Percentiles rank a stretch among this genome's conserved stretches.
These are phyloP conservation scores for Epinephelus cyanopodus DNA, from an alignment of 2,113 vertebrate genomes.

Conservation along the genomic window DNA sequence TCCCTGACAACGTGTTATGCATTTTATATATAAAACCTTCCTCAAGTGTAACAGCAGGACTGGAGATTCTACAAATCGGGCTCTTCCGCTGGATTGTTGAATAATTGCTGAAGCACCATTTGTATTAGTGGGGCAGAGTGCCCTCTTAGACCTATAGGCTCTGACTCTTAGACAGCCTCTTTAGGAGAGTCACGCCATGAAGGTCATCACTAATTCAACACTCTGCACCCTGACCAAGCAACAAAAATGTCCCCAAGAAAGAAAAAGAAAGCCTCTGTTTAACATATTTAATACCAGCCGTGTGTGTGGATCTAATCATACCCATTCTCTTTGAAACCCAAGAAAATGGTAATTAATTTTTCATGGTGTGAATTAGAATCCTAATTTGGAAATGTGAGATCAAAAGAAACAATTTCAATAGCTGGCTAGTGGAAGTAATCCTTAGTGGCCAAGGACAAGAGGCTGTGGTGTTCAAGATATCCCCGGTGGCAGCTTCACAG, in stretches of 20 bases:
- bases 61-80: constrained; percentile 26
- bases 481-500: constrained; percentile 51
- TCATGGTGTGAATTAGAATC: constrained; percentile 79
- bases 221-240: constrained; percentile 59
- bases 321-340: constrained; percentile 76
- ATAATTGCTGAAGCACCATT: constrained; percentile 59
- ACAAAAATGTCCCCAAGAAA: constrained; percentile 56
- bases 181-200: constrained; percentile 51
- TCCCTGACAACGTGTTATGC: constrained; percentile 41
- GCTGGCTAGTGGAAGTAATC: constrained; percentile 78
- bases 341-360: constrained; percentile 81
- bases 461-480: constrained; percentile 58
- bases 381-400: constrained; percentile 82
- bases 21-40: constrained; percentile 51
- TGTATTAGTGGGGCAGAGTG: constrained; percentile 26
- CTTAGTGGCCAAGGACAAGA: constrained; percentile 82
- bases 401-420: constrained; percentile 81
- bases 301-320: constrained; percentile 63
- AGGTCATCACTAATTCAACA: constrained; percentile 76
- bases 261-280: constrained; percentile 66
- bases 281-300: constrained; percentile 70
- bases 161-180: constrained; percentile 63
- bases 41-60: constrained; percentile 30
- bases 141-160: constrained; percentile 41
- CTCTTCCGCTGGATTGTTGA: constrained; percentile 45